Base-by-base conservation (phyloP, 1,140 invertebrate genomes). In the Fopius arisanus region DNA sequence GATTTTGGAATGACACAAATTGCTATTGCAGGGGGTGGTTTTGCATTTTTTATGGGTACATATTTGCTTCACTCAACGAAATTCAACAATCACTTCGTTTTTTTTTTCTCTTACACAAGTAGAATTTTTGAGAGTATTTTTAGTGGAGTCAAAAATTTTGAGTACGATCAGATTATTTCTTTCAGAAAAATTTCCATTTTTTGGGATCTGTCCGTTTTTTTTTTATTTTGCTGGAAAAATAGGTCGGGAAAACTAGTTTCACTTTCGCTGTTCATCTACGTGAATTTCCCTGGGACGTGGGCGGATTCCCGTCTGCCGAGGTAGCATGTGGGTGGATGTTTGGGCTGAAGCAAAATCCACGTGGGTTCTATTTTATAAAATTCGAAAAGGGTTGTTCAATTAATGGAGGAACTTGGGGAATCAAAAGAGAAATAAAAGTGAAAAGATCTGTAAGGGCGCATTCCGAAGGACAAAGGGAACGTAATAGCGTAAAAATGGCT, bases 241-340 rank as follows among this genome's bases (percentile, higher is more conserved):
- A 48, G 40, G 21, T 12, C 19, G 0, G 10, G 6, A 51, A 16
- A 69, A 48, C 23, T 16, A 10, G 43, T 5, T 19, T 69, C 26
- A 16, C 12, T 51, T 51, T 69, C 23, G 28, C 43, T 16, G 41
- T 21, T 23, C 41, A 29, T n/a, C 12, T 48, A 51, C 23, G n/a
- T n/a, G 9, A 51, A 62, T 73, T 77, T 78, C 80, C 71, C 75
- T 70, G 37, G 75, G 66, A 77, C 76, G 77, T 77, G 74, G 79
- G 78, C 69, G 78, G 74, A 21, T 48, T 63, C 43, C 51, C 75
- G 77, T 82, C 77, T 78, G 66, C 66, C 37, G 77, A 78, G 77
- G 77, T 77, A 80, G 63, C 66, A 78, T 75, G 81, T 82, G 79
- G 81, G 81, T 66, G 81, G 78, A 31, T 82, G 80, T 83, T 83